Conservation (phyloP, 2,888 invertebrate genomes). For the Noctua janthina region DNA sequence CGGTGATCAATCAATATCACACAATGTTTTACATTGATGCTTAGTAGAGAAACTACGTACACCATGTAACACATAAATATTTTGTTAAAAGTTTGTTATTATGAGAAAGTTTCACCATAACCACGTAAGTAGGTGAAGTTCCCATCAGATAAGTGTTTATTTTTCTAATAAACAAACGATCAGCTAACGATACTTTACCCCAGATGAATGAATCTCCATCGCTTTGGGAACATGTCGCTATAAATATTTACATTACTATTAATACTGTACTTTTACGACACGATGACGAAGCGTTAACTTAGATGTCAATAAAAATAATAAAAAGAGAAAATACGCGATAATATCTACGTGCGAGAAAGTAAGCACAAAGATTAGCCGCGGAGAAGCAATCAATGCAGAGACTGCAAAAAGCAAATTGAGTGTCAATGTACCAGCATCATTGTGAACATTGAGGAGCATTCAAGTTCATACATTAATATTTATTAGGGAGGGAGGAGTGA, state of each 20-base stretch:
- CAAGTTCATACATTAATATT: slow-evolving; percentile 90
- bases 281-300: slow-evolving; percentile 21
- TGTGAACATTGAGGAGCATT: slow-evolving; percentile 83
- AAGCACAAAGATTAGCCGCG: slow-evolving; percentile 65
- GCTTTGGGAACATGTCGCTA: slow-evolving; percentile 41
- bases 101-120: slow-evolving; percentile 53
- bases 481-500: slow-evolving; percentile 84
- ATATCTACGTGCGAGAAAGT: slow-evolving; percentile 34
- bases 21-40: slow-evolving; percentile 9
- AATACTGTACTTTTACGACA: slow-evolving; percentile 36
- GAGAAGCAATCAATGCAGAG: slow-evolving; percentile 66
- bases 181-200: slow-evolving; percentile 46
- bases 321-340: slow-evolving; percentile 37
- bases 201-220: slow-evolving; percentile 58
- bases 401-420: slow-evolving; percentile 85
- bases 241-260: slow-evolving; percentile 58
- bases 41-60: not conserved
- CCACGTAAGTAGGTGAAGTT: slow-evolving; percentile 45
- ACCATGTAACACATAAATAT: slow-evolving; percentile 38
- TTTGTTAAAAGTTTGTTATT: slow-evolving; percentile 47
- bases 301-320: slow-evolving; percentile 22
- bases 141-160: slow-evolving; percentile 64
- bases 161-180: slow-evolving; percentile 59
- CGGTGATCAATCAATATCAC: slow-evolving; percentile 2
- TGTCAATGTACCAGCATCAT: slow-evolving; percentile 90